Evolutionary conservation across 2,113 vertebrate species (phyloP), one percentile per base, ranked within the genome.

Genomic region (Channa maculata): DNA sequence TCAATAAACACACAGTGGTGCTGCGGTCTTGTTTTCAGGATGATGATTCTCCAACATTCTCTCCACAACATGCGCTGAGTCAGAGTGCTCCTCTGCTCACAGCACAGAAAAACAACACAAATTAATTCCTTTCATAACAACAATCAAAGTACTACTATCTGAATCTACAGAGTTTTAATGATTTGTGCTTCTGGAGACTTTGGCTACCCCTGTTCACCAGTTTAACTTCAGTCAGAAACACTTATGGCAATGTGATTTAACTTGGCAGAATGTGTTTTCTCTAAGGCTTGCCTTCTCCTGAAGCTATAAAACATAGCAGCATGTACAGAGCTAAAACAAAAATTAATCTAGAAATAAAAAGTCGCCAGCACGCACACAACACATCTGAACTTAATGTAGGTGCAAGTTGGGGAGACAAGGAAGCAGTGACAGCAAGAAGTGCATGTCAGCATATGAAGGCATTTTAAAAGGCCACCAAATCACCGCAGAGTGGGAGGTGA

Each of bases 291-390:
- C 12, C 11, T 57, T 38, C 48, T 71, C 58, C 69, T 48, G 45
- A 34, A 64, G 66, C 33, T n/a, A 8, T 11, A 43, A 62, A 65
- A n/a, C 48, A 36, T 0, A 52, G 45, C 45, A n/a, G n/a, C n/a
- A n/a, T n/a, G n/a, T n/a, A n/a, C n/a, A n/a, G 67, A 38, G 71
- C 64, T 61, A 54, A 34, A 52, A 44, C 57, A 15, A 9, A 38
- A 55, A 77, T 69, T 24, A 80, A 69, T 44, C 61, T 78, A 57
- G 65, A 71, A 63, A 54, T 63, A 57, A n/a, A 78, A 41, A n/a
- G 38, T 69, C 74, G 66, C 33, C 34, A 39, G 74, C 73, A 11
- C 33, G 36, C 60, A 65, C 46, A 46, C 64, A 43, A 8, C 59
- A 14, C 60, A 43, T 67, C 52, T 63, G 63, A 58, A 45, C 65